Percentiles rank a stretch among this genome's conserved stretches.
Conservation (phyloP, 2,113 vertebrate species). For the Labeo catla region DNA sequence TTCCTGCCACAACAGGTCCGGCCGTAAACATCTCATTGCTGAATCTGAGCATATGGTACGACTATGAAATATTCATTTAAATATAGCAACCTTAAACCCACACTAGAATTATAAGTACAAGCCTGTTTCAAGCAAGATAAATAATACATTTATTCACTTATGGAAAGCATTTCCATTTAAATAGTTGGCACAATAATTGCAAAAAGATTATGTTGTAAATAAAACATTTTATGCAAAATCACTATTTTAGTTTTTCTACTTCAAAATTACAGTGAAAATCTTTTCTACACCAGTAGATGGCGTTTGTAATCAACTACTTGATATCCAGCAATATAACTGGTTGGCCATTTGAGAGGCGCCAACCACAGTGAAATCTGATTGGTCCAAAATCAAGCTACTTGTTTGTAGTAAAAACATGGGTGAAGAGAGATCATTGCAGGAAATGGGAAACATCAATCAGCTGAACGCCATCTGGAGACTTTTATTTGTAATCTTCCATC, state of each 20-base stretch:
- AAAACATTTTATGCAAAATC: no score
- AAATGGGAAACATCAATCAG: not conserved
- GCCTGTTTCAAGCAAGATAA: not conserved
- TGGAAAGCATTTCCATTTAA: not conserved
- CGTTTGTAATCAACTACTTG: not conserved
- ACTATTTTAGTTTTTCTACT: no score
- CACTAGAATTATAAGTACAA: not conserved
- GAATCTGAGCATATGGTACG: not conserved
- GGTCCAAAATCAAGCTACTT: not conserved
- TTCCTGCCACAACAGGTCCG: slow-evolving; percentile 18
- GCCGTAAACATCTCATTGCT: not conserved
- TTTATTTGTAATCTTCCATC: no score
- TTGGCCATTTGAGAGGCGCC: not conserved
- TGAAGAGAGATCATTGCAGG: not conserved
- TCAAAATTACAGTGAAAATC: not conserved
- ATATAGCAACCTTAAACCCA: not conserved
- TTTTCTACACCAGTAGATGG: not conserved
- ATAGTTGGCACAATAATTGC: not conserved
- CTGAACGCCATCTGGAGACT: not conserved
- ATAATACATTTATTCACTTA: not conserved
- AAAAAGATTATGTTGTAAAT: not conserved
- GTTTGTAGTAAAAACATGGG: not conserved
- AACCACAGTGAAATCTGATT: not conserved
- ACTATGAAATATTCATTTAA: not conserved
- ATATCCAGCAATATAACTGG: not conserved